A percentile compares a stretch with the other conserved stretches of the same genome.
These are phyloP conservation scores for Chymomyza procnemis DNA, from an alignment of 2,888 invertebrate genomes.

Conservation along the genomic window DNA sequence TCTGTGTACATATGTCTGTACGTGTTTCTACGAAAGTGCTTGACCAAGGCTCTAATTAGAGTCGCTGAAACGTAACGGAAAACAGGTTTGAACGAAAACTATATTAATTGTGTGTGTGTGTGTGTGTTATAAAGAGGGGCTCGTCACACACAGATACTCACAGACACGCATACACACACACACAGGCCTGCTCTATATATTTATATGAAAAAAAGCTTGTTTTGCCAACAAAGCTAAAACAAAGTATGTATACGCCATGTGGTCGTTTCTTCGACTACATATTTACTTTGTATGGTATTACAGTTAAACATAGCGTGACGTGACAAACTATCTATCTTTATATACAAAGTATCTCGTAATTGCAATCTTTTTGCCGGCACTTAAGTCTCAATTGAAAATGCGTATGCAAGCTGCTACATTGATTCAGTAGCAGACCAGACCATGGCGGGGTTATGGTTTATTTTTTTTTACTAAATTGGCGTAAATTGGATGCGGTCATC, in stretches of 20 bases:
- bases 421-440: neutral
- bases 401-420: neutral
- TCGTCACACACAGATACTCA: neutral
- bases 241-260: too few species aligned
- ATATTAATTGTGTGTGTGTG: neutral
- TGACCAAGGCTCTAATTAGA: neutral
- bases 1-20: neutral
- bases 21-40: neutral
- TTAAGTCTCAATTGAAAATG: neutral
- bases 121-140: neutral
- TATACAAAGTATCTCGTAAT: neutral
- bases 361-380: neutral
- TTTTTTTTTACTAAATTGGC: slow-evolving; percentile 34
- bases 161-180: neutral
- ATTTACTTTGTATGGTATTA: neutral
- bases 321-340: neutral
- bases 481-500: slow-evolving; percentile 50
- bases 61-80: neutral
- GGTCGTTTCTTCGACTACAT: too few species aligned
- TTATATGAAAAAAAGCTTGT: too few species aligned
- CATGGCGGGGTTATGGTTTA: neutral
- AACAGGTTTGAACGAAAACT: neutral
- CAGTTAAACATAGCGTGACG: neutral
- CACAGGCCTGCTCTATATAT: neutral
- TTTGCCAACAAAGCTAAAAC: too few species aligned